phyloP scores from a whole-genome alignment of 2,113 vertebrate genomes.

The Nipponia nippon region DNA sequence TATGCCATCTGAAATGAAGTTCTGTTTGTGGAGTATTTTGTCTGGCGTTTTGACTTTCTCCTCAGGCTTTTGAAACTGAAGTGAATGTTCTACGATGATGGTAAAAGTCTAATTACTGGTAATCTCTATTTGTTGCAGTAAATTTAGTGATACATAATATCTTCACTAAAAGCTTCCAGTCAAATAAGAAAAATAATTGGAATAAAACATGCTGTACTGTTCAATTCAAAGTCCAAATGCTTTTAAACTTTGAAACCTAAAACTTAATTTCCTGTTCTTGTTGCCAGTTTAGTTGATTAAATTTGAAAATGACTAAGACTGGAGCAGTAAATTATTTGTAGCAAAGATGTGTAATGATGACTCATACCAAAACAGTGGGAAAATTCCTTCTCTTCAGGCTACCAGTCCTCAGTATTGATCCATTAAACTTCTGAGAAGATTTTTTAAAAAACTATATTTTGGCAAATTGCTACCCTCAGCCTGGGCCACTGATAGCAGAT shows the following conservation, averaged over 20 bases:
- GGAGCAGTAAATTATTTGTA: neutral
- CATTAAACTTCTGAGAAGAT: neutral
- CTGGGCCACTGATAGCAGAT: neutral
- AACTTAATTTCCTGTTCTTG: neutral
- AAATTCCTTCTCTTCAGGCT: neutral
- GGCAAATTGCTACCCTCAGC: neutral
- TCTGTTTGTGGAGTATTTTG: neutral
- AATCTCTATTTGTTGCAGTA: neutral
- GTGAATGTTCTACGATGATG: neutral
- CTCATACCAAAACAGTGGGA: neutral
- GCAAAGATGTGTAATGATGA: neutral
- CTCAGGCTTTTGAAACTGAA: neutral
- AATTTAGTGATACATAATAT: neutral
- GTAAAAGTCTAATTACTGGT: neutral
- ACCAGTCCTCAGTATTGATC: neutral
- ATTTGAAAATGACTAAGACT: neutral
- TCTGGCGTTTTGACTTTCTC: neutral
- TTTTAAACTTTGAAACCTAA: slow-evolving; percentile 22
- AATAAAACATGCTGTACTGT: neutral
- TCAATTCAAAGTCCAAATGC: neutral
- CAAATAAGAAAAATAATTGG: neutral
- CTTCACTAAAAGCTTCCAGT: neutral
- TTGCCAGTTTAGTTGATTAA: neutral
- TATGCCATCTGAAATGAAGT: neutral
- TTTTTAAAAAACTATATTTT: neutral